Percentiles rank a stretch among this genome's conserved stretches.
Evolutionary conservation across 1,140 invertebrate species (phyloP).

Genomic region (Mactra quadrangularis): DNA sequence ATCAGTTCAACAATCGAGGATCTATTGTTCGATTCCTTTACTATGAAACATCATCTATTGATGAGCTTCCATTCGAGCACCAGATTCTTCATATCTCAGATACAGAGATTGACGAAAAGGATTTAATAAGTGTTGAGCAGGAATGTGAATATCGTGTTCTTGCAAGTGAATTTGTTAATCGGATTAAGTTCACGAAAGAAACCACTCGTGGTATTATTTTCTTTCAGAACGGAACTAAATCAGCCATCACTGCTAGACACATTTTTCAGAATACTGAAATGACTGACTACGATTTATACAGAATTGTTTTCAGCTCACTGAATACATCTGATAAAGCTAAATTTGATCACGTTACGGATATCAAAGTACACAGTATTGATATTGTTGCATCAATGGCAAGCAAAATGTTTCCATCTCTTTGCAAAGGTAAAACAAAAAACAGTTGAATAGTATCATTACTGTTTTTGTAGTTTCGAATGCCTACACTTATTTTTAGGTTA

Average conservation of each 20-base stretch:
- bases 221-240: constrained; percentile 1
- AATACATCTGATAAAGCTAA: too few species aligned
- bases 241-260: background rate
- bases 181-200: background rate
- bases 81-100: constrained; percentile 6
- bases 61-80: background rate
- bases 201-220: background rate
- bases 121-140: background rate
- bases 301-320: background rate
- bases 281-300: background rate
- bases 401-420: too few species aligned
- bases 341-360: too few species aligned
- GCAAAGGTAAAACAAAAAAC: too few species aligned
- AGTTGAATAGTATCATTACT: too few species aligned
- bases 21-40: background rate
- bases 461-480: too few species aligned
- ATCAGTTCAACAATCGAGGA: background rate
- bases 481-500: too few species aligned
- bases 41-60: background rate
- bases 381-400: too few species aligned
- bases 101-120: background rate
- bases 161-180: background rate
- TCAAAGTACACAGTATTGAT: too few species aligned
- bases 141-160: constrained; percentile 7
- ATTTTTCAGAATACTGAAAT: background rate